Percentiles rank a stretch among this genome's conserved stretches.
Evolutionary conservation across 2,113 vertebrate species (phyloP).

Genomic region (Thamnaconus septentrionalis): DNA sequence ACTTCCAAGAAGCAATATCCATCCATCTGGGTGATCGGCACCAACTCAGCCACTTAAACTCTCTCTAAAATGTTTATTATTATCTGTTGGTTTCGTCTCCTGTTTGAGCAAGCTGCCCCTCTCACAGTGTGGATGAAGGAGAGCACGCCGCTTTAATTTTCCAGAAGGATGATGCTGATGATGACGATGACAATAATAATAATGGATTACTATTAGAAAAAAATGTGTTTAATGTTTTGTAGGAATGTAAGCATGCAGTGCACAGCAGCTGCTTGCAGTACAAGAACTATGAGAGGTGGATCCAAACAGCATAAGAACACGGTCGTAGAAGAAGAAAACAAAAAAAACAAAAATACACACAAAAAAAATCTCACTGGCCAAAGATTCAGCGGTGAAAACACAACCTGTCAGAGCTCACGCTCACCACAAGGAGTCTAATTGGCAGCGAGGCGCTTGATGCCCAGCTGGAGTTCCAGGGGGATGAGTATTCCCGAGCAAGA

Average conservation of each 20-base stretch:
- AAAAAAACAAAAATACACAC: constrained; percentile 7
- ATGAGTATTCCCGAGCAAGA: constrained; percentile 28
- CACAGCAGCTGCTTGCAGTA: no score
- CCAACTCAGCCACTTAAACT: constrained; percentile 5
- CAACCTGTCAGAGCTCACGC: constrained; percentile 13
- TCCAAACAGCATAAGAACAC: neutral
- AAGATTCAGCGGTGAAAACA: constrained; percentile 9
- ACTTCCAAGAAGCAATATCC: neutral
- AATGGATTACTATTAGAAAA: no score
- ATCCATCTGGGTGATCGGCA: neutral
- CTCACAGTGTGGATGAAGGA: constrained; percentile 8
- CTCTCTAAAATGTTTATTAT: neutral
- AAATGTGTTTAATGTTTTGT: no score
- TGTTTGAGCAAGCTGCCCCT: neutral
- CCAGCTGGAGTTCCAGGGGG: constrained; percentile 42
- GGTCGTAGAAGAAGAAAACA: neutral
- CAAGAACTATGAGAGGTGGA: constrained; percentile 1
- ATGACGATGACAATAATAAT: no score
- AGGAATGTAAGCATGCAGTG: no score
- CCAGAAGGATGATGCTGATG: no score
- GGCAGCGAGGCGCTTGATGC: constrained; percentile 41
- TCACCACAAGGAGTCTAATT: constrained; percentile 43
- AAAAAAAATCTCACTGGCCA: constrained; percentile 3
- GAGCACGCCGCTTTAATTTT: no score
- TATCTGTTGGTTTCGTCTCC: neutral